Base-by-base conservation (phyloP, 2,797 vertebrate species). In the Myripristis murdjan region DNA sequence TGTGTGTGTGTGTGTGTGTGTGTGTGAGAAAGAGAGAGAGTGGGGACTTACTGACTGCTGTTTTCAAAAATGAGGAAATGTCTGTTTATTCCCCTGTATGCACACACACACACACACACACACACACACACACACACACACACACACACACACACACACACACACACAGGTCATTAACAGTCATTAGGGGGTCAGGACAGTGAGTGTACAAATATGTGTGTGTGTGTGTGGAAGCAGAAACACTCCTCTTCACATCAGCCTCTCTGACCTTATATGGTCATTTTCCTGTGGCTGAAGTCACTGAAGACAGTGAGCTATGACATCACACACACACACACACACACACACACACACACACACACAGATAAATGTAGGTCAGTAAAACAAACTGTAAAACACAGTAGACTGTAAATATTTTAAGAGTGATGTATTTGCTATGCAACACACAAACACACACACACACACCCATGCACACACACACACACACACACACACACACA, bases 371-470 rank as follows among this genome's bases (percentile, higher is more conserved):
- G 73, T 85, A 87, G 89, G 89, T 89, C 89, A 89, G 80, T 78
- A 87, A 87, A 82, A 79, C 79, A 89, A 87, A 86, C 78, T 62
- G 73, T 89, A 77, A 87, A 79, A 74, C 82, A 86, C 71, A 66
- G 82, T 81, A 57, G 79, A 87, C 80, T 81, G 74, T 85, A 89
- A 89, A 89, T 87, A 87, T 86, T 91, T 87, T 81, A 89, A 66
- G 65, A 69, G 52, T 88, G 84, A 89, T 88, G 78, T 70, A 82
- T 86, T 65, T 61, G 73, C 70, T 69, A 37, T 79, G 68, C 80
- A 79, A 79, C 81, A 70, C 44, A 68, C 64, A n/a, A n/a, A n/a
- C n/a, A n/a, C n/a, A n/a, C n/a, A n/a, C n/a, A n/a, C n/a, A n/a
- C n/a, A n/a, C n/a, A n/a, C n/a, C n/a, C n/a, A n/a, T n/a, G n/a